Conservation (phyloP, 2,888 invertebrate genomes). For the Lochmaea crataegi region DNA sequence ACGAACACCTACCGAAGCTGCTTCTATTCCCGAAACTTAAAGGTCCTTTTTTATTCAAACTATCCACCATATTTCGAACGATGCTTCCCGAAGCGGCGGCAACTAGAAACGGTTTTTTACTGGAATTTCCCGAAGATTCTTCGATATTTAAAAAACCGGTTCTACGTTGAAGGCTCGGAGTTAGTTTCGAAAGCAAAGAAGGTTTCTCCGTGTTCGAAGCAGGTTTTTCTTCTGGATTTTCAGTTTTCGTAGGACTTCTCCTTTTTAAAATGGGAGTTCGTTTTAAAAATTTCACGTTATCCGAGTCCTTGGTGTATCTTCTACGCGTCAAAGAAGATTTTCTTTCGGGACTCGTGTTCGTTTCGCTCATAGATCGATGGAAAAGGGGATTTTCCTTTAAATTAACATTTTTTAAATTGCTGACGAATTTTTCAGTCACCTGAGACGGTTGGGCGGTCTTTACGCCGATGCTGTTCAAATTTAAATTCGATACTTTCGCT, state of each 20-base stretch:
- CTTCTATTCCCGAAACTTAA: slow-evolving; percentile 55
- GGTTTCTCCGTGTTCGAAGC: slow-evolving; percentile 23
- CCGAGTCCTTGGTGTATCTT: slow-evolving; percentile 49
- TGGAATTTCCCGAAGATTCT: slow-evolving; percentile 3
- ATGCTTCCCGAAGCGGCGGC: slow-evolving; percentile 49
- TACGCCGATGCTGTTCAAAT: slow-evolving; percentile 55
- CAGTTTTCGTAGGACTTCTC: slow-evolving; percentile 20
- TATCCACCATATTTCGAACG: slow-evolving; percentile 63
- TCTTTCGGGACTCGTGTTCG: slow-evolving; percentile 22
- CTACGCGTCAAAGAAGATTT: slow-evolving; percentile 44
- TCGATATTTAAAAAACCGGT: slow-evolving; percentile 42
- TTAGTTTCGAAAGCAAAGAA: slow-evolving; percentile 42
- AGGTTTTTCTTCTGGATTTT: background rate
- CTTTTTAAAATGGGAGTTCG: slow-evolving; percentile 52
- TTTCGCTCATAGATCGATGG: slow-evolving; percentile 35
- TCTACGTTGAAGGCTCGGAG: slow-evolving; percentile 41
- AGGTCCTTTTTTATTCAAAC: slow-evolving; percentile 60
- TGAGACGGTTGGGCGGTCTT: slow-evolving; percentile 53
- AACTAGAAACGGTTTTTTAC: slow-evolving; percentile 34
- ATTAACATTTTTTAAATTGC: slow-evolving; percentile 42
- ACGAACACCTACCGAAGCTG: slow-evolving; percentile 60
- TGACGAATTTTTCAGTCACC: slow-evolving; percentile 60
- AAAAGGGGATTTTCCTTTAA: slow-evolving; percentile 26
- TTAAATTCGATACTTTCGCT: slow-evolving; percentile 53
- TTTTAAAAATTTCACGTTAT: slow-evolving; percentile 40